Evolutionary conservation across 2,888 invertebrate species (phyloP).

Genomic region (Notocelia uddmanniana): DNA sequence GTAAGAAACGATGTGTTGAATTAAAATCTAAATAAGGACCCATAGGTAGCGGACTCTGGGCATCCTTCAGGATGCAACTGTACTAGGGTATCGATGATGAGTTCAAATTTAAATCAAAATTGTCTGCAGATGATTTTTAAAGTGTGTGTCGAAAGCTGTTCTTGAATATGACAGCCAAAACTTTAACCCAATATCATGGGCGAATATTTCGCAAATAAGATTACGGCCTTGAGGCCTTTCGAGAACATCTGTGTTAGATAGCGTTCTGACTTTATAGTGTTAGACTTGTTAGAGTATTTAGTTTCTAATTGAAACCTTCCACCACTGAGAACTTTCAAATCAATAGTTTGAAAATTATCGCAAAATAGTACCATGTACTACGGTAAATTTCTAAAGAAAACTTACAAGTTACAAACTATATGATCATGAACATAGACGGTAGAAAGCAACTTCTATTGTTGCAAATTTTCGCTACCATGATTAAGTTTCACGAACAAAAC

Average conservation of each 20-base stretch:
- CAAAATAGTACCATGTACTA: background rate
- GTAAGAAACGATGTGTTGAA: no score
- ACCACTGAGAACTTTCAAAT: background rate
- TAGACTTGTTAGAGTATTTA: background rate
- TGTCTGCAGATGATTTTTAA: background rate
- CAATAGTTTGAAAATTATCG: background rate
- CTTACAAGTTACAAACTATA: slow-evolving; percentile 26
- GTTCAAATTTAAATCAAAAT: background rate
- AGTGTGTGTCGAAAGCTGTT: background rate
- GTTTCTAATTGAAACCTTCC: no score
- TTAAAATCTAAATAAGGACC: no score
- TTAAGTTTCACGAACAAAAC: slow-evolving; percentile 30
- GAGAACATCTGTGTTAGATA: background rate
- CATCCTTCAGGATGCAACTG: no score
- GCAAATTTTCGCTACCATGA: slow-evolving; percentile 17
- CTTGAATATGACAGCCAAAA: background rate
- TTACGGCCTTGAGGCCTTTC: background rate
- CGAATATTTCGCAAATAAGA: background rate
- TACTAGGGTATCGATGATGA: no score
- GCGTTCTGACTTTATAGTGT: background rate
- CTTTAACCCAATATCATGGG: background rate
- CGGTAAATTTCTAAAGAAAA: slow-evolving; percentile 22
- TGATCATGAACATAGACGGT: slow-evolving; percentile 11
- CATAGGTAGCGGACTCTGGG: no score
- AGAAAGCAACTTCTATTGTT: slow-evolving; percentile 31